Evolutionary conservation across 2,797 vertebrate genomes (phyloP).

Genomic region (Bufotes viridis): DNA sequence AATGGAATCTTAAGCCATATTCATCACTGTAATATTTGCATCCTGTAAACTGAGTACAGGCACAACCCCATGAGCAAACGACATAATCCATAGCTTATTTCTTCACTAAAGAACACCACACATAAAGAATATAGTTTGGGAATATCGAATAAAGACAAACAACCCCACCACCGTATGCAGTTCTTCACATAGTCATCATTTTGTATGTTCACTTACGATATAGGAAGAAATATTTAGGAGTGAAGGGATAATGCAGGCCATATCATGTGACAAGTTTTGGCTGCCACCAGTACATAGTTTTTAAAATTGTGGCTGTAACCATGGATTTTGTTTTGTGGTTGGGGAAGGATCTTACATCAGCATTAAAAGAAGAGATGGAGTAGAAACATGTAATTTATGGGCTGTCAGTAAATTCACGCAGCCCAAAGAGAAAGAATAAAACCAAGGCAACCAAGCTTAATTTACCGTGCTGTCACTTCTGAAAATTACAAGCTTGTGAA

Average conservation of each 20-base stretch:
- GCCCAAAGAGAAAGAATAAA: background rate
- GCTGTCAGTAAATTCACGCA: background rate
- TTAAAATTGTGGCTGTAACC: background rate
- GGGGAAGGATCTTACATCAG: background rate
- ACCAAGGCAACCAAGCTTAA: background rate
- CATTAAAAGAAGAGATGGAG: background rate
- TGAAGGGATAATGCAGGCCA: background rate
- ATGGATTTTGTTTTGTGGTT: background rate
- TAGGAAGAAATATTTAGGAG: background rate
- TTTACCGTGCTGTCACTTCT: background rate
- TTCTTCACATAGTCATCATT: background rate
- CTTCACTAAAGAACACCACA: background rate
- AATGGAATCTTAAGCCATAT: slow-evolving; percentile 1
- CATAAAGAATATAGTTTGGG: background rate
- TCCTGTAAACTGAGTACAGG: slow-evolving; percentile 15
- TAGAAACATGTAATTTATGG: slow-evolving; percentile 11
- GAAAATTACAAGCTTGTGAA: background rate
- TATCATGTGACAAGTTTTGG: background rate
- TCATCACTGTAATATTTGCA: slow-evolving; percentile 44
- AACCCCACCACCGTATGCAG: background rate
- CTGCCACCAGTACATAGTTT: slow-evolving; percentile 21
- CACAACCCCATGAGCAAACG: slow-evolving; percentile 38
- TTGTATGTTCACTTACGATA: too few species aligned
- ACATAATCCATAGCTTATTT: slow-evolving; percentile 3
- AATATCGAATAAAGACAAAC: background rate